These are phyloP conservation scores for Diplogasteroides magnus DNA, from an alignment of 1,140 invertebrate species.

Conservation along the genomic window DNA sequence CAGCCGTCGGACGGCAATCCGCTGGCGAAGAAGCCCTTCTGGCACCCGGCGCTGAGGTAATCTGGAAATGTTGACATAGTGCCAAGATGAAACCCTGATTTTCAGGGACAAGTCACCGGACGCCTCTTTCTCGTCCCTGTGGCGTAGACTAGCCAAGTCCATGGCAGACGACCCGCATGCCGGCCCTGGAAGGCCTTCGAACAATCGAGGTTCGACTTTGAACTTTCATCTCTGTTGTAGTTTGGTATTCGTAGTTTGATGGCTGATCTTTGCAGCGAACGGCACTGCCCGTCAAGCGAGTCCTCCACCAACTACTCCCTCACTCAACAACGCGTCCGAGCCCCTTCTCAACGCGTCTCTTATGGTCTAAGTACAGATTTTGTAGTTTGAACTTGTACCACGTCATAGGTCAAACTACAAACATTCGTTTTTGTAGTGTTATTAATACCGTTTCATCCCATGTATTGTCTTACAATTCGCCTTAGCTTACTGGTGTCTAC, in stretches of 20 bases:
- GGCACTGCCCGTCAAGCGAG: neutral
- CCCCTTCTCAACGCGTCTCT: neutral
- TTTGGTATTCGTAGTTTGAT: too few relatives aligned
- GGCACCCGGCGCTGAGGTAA: neutral
- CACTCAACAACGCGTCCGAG: neutral
- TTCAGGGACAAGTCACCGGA: neutral
- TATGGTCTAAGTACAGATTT: neutral
- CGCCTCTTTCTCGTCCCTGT: neutral
- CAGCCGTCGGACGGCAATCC: neutral
- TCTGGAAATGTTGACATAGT: neutral
- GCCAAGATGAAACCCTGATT: neutral
- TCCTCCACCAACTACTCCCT: neutral
- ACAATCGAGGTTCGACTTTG: neutral
- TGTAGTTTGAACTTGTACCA: too few relatives aligned
- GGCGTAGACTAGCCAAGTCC: neutral
- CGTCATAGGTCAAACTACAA: too few relatives aligned
- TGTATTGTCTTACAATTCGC: too few relatives aligned
- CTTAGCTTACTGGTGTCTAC: too few relatives aligned
- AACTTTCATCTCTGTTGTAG: too few relatives aligned
- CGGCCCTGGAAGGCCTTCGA: too few relatives aligned
- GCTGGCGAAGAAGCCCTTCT: neutral
- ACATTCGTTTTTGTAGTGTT: too few relatives aligned
- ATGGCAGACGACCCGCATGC: neutral
- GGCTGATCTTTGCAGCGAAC: neutral
- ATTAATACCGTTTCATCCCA: too few relatives aligned